Base-by-base conservation (phyloP, 2,888 invertebrate genomes). In the Xanthia togata region DNA sequence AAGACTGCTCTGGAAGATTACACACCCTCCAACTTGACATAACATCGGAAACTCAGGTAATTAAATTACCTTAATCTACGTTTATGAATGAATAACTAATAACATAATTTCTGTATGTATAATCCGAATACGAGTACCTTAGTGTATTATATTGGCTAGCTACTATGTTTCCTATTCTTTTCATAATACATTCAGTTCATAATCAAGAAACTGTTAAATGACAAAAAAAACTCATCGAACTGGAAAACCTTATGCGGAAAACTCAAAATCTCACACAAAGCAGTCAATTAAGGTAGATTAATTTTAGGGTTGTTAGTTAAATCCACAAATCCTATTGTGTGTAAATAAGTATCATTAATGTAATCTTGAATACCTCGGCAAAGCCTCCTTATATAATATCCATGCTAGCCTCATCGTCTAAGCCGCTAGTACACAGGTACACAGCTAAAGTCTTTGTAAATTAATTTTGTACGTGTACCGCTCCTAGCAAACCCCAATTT, bases 1-100 rank as follows among this genome's bases (percentile, higher is more conserved):
- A 98, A 90, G 98, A 98, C 93, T 98, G 98, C 87, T 98, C 98
- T 1, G 98, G 98, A 53, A 97, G 98, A 90, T 94, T 97, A 89
- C 97, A 98, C 90, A 97, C 98, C 17, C 91, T 99, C 63, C 98
- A 98, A 91, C 94, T 99, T 69, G 98, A 99, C 92, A 97, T 98
- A 75, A 98, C 98, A 0, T 98, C 98, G 6, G 98, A 98, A 93
- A 97, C 97, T 76, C 97, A 97, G 94, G 97, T 97, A 88, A 67
- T 50, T 62, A 44, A 53, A 31, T 73, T 38, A 31, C 9, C 8
- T 23, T 26, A 57, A 78, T 55, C 44, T 35, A 57, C 68, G 9
- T 68, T 23, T 17, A 26, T 59, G 12, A 26, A 70, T 59, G 26
- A 47, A 50, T 57, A 79, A 38, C 1, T 47, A n/a, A 70, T 23